These are phyloP conservation scores for Orthosia cruda DNA, from an alignment of 2,888 invertebrate genomes.

Conservation along the genomic window DNA sequence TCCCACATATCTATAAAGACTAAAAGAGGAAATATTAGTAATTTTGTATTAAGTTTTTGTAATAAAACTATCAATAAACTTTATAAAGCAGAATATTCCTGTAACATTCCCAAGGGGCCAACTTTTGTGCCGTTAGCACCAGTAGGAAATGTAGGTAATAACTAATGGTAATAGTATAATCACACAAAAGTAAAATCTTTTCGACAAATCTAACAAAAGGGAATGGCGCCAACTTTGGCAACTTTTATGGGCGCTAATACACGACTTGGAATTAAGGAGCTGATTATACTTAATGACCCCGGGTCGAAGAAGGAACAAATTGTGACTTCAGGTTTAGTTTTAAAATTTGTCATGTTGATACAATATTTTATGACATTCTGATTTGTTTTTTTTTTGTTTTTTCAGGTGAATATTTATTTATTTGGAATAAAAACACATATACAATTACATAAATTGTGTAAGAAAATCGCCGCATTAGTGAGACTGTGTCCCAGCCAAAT, in stretches of 20 bases:
- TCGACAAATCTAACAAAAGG: constrained; percentile 16
- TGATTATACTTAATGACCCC: background rate
- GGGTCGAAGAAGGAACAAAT: background rate
- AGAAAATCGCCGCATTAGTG: too few relatives aligned
- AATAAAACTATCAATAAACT: background rate
- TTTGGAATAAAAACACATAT: too few relatives aligned
- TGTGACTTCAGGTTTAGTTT: background rate
- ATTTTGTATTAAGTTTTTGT: too few relatives aligned
- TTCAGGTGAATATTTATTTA: too few relatives aligned
- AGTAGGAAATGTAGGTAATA: constrained; percentile 1
- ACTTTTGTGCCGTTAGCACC: constrained; percentile 4
- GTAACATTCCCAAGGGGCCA: background rate
- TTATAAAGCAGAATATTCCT: background rate
- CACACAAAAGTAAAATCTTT: constrained; percentile 37
- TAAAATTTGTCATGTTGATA: too few relatives aligned
- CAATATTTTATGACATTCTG: too few relatives aligned
- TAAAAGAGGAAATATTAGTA: too few relatives aligned
- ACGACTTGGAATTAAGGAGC: constrained; percentile 9
- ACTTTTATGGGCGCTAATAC: constrained; percentile 2
- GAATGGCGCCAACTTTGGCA: constrained; percentile 14
- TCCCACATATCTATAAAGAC: too few relatives aligned
- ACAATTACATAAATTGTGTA: too few relatives aligned
- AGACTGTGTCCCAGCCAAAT: too few relatives aligned
- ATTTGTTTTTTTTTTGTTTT: too few relatives aligned
- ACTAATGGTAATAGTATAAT: constrained; percentile 26